phyloP scores from a whole-genome alignment of 2,797 vertebrate species.

The Epinephelus malabaricus region DNA sequence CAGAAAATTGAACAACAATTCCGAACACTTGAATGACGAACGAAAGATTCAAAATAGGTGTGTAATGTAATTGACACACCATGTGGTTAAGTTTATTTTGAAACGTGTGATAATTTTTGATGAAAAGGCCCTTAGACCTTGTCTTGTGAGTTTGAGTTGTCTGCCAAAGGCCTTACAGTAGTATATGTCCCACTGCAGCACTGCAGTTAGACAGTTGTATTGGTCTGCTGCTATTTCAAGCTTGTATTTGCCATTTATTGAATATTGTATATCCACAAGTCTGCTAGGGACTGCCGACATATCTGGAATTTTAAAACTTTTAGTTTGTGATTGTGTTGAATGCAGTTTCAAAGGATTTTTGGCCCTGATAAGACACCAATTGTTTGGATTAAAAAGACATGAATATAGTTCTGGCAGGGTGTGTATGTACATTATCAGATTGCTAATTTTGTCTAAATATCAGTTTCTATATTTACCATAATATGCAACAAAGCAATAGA shows the following conservation, averaged over 20 bases:
- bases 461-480: background rate
- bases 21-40: too few species aligned
- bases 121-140: too few species aligned
- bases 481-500: background rate
- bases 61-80: too few species aligned
- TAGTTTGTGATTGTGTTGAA: background rate
- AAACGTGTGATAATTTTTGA: too few species aligned
- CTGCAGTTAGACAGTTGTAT: background rate
- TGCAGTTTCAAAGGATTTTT: background rate
- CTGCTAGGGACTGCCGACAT: background rate
- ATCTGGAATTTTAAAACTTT: background rate
- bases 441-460: background rate
- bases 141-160: background rate
- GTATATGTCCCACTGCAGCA: background rate
- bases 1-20: too few species aligned
- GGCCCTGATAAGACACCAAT: background rate
- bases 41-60: too few species aligned
- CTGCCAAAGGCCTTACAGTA: too few species aligned
- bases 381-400: background rate
- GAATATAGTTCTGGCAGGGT: background rate
- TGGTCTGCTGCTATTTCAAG: background rate
- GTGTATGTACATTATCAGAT: background rate
- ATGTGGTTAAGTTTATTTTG: too few species aligned
- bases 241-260: background rate
- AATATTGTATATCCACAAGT: background rate